These are phyloP conservation scores for Agraylea sexmaculata DNA, from an alignment of 1,140 invertebrate genomes.

Conservation along the genomic window DNA sequence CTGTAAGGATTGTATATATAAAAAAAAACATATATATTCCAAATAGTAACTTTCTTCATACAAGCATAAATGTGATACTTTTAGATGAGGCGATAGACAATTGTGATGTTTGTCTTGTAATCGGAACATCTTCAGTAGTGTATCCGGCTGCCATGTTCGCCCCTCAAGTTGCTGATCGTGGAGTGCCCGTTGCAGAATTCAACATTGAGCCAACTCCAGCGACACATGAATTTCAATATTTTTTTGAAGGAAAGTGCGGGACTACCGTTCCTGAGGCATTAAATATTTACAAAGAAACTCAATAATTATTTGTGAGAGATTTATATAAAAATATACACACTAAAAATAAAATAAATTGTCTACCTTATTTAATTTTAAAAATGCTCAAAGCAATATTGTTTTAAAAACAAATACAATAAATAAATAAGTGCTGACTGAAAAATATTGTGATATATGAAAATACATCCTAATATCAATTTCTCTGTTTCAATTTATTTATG, in stretches of 20 bases:
- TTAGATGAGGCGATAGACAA: conserved; percentile 49
- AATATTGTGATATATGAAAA: not conserved
- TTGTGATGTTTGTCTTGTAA: conserved; percentile 75
- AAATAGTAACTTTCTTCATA: not conserved
- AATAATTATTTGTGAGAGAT: conserved; percentile 5
- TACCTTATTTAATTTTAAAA: too few relatives aligned
- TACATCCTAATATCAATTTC: not conserved
- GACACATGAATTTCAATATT: conserved; percentile 57
- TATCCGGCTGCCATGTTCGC: conserved; percentile 93
- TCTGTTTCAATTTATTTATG: conserved; percentile 6
- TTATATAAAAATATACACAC: conserved; percentile 8
- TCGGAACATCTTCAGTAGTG: conserved; percentile 79
- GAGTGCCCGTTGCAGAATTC: conserved; percentile 79
- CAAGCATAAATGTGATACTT: conserved; percentile 14
- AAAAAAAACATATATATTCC: too few relatives aligned
- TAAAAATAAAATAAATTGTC: too few relatives aligned
- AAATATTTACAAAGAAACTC: conserved; percentile 23
- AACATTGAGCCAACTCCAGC: conserved; percentile 71
- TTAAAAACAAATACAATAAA: too few relatives aligned
- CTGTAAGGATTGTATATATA: conserved; percentile 40
- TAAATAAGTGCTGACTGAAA: not conserved
- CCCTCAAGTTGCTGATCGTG: conserved; percentile 60
- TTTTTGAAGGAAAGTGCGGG: conserved; percentile 68
- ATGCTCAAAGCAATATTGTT: too few relatives aligned
- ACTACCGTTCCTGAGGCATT: conserved; percentile 56